These are phyloP conservation scores for Autographa gamma DNA, from an alignment of 2,888 invertebrate species.

Conservation along the genomic window DNA sequence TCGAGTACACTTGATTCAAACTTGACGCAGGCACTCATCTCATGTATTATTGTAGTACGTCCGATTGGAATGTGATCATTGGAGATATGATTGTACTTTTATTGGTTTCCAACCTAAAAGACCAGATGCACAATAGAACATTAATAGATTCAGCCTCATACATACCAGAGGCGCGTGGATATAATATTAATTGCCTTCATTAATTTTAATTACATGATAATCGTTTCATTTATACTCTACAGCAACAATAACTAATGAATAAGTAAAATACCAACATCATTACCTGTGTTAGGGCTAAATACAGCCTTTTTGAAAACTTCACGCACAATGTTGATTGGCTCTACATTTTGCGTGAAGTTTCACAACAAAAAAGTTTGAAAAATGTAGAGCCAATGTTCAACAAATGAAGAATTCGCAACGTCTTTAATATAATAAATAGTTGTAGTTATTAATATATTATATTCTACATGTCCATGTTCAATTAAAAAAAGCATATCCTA, in stretches of 20 bases:
- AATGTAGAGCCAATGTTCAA: no score
- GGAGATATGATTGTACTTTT: conserved; percentile 11
- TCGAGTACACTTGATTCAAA: background rate
- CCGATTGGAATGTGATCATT: background rate
- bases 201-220: conserved; percentile 48
- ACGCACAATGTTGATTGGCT: no score
- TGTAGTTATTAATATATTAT: background rate
- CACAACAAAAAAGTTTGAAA: no score
- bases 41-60: background rate
- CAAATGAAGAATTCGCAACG: background rate
- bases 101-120: conserved; percentile 25
- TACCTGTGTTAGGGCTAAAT: conserved; percentile 10
- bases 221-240: conserved; percentile 33
- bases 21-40: background rate
- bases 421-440: background rate
- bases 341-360: no score
- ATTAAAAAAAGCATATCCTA: no score
- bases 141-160: conserved; percentile 25
- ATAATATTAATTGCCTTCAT: conserved; percentile 48
- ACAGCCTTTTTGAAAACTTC: conserved; percentile 7
- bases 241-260: conserved; percentile 36
- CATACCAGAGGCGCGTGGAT: conserved; percentile 32
- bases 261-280: conserved; percentile 21
- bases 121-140: conserved; percentile 52
- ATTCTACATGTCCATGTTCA: no score